phyloP scores from a whole-genome alignment of 2,888 invertebrate species.

The Melolontha melolontha region DNA sequence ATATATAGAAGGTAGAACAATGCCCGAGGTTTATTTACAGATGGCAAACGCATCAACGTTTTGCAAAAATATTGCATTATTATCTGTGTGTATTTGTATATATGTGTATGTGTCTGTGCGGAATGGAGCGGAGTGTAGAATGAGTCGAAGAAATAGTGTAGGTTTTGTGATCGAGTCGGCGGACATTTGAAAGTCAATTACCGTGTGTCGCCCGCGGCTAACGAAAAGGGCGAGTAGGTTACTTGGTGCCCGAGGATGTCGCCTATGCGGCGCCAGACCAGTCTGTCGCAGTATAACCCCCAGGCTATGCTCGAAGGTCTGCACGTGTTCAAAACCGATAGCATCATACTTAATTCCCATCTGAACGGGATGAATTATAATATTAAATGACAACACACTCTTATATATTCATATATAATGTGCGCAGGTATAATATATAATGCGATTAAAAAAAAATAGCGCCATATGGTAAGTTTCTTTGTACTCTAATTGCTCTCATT shows the following conservation, averaged over 20 bases:
- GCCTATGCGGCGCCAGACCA: conserved; percentile 59
- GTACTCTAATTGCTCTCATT: no score
- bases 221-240: conserved; percentile 59
- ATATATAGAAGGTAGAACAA: conserved; percentile 13
- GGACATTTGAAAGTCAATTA: conserved; percentile 59
- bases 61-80: conserved; percentile 39
- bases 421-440: no score
- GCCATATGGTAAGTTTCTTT: no score
- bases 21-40: conserved; percentile 34
- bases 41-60: conserved; percentile 36
- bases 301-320: conserved; percentile 45
- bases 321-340: conserved; percentile 50
- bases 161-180: conserved; percentile 46
- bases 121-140: conserved; percentile 23
- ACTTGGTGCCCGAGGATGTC: conserved; percentile 56
- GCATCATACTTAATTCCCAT: conserved; percentile 48
- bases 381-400: conserved; percentile 35
- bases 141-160: conserved; percentile 44
- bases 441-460: no score
- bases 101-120: no score
- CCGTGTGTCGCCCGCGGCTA: conserved; percentile 52
- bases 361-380: conserved; percentile 44
- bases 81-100: conserved; percentile 9
- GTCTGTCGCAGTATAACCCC: conserved; percentile 43
- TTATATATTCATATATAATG: conserved; percentile 19